Evolutionary conservation across 1,140 invertebrate genomes (phyloP).

Genomic region (Eriosoma lanigerum): DNA sequence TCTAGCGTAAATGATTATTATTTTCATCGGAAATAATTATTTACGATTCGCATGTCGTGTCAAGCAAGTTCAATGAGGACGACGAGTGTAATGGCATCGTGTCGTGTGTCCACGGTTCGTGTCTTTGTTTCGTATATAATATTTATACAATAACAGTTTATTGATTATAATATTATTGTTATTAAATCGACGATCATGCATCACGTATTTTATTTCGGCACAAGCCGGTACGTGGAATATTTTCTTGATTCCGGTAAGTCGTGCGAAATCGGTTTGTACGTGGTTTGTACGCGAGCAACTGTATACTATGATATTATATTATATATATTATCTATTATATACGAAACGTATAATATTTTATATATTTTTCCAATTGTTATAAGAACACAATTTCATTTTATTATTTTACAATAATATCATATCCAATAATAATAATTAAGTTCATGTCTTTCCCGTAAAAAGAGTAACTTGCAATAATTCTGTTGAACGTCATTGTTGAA

Average conservation of each 20-base stretch:
- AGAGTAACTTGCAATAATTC: too few relatives aligned
- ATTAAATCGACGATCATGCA: not conserved
- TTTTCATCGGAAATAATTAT: not conserved
- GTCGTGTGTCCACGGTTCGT: not conserved
- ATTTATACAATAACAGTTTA: not conserved
- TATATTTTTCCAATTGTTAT: too few relatives aligned
- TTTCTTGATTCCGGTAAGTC: conserved; percentile 13
- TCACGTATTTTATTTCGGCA: conserved; percentile 44
- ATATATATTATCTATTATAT: too few relatives aligned
- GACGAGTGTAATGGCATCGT: conserved; percentile 1
- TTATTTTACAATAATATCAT: too few relatives aligned
- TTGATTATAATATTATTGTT: conserved; percentile 8
- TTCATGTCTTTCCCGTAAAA: too few relatives aligned
- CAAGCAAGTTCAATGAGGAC: not conserved
- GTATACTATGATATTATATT: not conserved
- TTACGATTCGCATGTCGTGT: not conserved
- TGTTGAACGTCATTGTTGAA: too few relatives aligned
- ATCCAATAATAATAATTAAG: too few relatives aligned
- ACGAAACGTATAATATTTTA: too few relatives aligned
- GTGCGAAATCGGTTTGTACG: conserved; percentile 21
- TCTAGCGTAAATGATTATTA: not conserved
- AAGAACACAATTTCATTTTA: too few relatives aligned
- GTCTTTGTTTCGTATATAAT: conserved; percentile 1
- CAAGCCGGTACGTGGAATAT: conserved; percentile 17
- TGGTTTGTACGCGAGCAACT: not conserved